Conservation (phyloP, 2,797 vertebrate genomes). For the Moxostoma hubbsi region DNA sequence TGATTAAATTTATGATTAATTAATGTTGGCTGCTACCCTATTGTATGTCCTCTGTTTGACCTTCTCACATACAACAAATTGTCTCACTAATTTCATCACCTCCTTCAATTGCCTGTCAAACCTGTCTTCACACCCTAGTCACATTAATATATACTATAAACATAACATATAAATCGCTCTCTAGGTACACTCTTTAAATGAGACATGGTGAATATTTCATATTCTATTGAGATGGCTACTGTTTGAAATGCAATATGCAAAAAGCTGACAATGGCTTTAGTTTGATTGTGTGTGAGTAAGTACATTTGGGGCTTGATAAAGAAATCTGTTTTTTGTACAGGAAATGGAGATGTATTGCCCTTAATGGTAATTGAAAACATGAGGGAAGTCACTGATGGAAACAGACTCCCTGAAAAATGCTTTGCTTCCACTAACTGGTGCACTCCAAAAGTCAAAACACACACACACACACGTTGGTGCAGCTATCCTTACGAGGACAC, state of each 20-base stretch:
- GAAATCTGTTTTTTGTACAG: slow-evolving; percentile 51
- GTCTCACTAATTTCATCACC: slow-evolving; percentile 34
- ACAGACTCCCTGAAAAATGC: slow-evolving; percentile 23
- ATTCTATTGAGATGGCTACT: slow-evolving; percentile 18
- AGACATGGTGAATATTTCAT: background rate
- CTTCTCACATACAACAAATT: slow-evolving; percentile 2
- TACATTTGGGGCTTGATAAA: slow-evolving; percentile 23
- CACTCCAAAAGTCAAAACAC: slow-evolving; percentile 14
- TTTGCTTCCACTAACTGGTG: slow-evolving; percentile 7
- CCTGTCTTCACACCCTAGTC: slow-evolving; percentile 22
- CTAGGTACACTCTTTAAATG: background rate
- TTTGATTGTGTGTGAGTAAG: slow-evolving; percentile 32
- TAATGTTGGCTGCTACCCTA: background rate
- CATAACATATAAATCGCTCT: slow-evolving; percentile 23
- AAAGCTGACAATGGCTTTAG: slow-evolving; percentile 6
- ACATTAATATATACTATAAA: background rate
- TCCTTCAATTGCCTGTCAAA: slow-evolving; percentile 32
- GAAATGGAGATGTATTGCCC: slow-evolving; percentile 61
- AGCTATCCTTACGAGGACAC: too few relatives aligned
- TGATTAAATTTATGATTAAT: background rate
- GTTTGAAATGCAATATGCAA: slow-evolving; percentile 21
- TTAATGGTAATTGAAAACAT: slow-evolving; percentile 66
- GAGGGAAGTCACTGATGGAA: slow-evolving; percentile 54
- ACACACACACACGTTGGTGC: background rate
- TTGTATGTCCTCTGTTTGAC: background rate